Base-by-base conservation (phyloP, 2,888 invertebrate genomes). In the Epistrophe eligans region DNA sequence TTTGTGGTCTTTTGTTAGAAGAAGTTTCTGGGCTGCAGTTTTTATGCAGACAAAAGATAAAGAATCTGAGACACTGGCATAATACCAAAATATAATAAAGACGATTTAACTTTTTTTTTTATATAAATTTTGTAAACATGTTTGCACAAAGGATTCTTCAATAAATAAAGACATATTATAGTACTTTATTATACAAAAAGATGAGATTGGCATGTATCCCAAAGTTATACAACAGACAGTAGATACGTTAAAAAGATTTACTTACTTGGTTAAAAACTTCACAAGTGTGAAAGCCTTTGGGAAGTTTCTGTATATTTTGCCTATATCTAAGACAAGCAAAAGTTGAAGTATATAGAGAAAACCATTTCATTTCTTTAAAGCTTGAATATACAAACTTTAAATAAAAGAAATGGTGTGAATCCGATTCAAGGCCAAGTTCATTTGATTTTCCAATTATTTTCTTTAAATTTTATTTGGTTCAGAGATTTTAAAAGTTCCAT, bases 11-110 rank as follows among this genome's bases (percentile, higher is more conserved):
- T 15, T 62, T 62, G 62, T 40, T 62, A 24, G 62, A 62, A 24
- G 4, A 10, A 62, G 32, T 35, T 24, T 60, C 19, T 19, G 8
- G 62, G 62, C n/a, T 62, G 62, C 40, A 43, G 62, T 62, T 62
- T 60, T 43, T 43, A 40, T 43, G 24, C 62, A 24, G 24, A 24
- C 43, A 43, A 43, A 40, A 43, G 43, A 62, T 15, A 43, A 15
- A 6, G 13, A 24, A 15, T 9, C 10, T 43, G 40, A 45, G 66
- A 66, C 66, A 32, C n/a, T 66, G 48, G 13, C 60, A 60, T 38
- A 38, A 40, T 38, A 45, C 43, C 43, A 64, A 28, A 45, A 48
- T 43, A 24, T 43, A 24, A 48, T 48, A 48, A 66, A 66, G 45
- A 15, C 19, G 19, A 40, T 35, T 40, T 48, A 35, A 9, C 7